Evolutionary conservation across 2,888 invertebrate species (phyloP).

Genomic region (Drosophila siamana): DNA sequence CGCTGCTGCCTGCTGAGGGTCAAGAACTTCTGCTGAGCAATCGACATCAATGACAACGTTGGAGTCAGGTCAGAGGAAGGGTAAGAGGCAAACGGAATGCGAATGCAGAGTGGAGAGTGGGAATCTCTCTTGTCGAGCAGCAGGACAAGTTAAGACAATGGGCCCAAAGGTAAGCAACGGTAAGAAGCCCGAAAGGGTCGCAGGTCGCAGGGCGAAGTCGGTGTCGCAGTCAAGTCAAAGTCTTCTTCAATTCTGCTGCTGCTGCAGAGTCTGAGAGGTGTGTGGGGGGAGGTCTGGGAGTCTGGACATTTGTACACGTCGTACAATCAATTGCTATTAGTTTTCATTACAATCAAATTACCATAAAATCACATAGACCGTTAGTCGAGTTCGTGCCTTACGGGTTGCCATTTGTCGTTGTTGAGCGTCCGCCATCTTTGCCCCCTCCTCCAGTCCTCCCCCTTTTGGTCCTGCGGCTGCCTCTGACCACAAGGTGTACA

Average conservation of each 20-base stretch:
- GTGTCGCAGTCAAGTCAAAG: too few species aligned
- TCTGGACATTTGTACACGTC: slow-evolving; percentile 67
- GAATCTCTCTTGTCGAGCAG: neutral
- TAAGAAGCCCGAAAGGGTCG: slow-evolving; percentile 26
- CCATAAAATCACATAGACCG: slow-evolving; percentile 76
- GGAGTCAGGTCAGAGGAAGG: neutral
- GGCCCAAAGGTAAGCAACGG: too few species aligned
- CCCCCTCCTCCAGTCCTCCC: neutral
- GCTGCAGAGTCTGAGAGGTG: neutral
- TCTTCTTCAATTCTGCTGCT: too few species aligned
- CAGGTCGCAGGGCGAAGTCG: slow-evolving; percentile 2
- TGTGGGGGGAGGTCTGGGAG: neutral
- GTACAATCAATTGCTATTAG: slow-evolving; percentile 81
- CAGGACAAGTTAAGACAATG: slow-evolving; percentile 26
- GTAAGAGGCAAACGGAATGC: slow-evolving; percentile 5
- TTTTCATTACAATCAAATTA: slow-evolving; percentile 79
- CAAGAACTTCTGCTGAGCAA: slow-evolving; percentile 34
- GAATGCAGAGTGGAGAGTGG: neutral
- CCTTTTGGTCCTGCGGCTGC: slow-evolving; percentile 1
- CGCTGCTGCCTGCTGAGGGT: slow-evolving; percentile 49
- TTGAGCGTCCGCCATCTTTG: neutral
- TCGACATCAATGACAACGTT: neutral
- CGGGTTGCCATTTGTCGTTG: slow-evolving; percentile 58
- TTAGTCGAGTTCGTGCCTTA: slow-evolving; percentile 58
- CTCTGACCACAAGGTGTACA: slow-evolving; percentile 48